Evolutionary conservation across 2,888 invertebrate species (phyloP).

Genomic region (Drosophila peninsularis): DNA sequence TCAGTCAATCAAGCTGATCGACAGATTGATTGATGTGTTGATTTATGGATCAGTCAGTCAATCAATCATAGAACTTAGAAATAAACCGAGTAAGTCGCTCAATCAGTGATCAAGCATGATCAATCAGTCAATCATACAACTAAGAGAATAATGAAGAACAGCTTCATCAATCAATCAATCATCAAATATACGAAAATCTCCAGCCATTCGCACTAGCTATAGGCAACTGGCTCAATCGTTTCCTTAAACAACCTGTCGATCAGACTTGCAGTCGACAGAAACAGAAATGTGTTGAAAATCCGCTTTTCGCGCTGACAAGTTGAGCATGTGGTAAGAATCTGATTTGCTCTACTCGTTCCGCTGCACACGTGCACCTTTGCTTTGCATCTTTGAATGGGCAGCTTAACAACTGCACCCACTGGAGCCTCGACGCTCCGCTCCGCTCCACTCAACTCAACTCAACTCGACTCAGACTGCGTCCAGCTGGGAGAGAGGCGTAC

Average conservation of each 20-base stretch:
- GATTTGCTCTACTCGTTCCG: constrained; percentile 10
- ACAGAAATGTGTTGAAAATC: constrained; percentile 5
- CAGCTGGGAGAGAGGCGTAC: constrained; percentile 13
- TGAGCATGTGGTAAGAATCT: not conserved
- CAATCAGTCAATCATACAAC: not conserved
- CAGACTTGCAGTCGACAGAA: not conserved
- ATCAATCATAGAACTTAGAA: not conserved
- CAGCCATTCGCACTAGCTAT: not conserved
- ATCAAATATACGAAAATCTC: not conserved
- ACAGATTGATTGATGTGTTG: too few relatives aligned
- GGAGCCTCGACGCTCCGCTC: not conserved
- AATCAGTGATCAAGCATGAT: not conserved
- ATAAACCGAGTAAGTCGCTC: too few relatives aligned
- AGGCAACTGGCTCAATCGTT: not conserved
- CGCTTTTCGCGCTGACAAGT: constrained; percentile 4
- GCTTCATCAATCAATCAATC: not conserved
- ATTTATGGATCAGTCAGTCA: too few relatives aligned
- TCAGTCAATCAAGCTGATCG: too few relatives aligned
- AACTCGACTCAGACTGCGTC: constrained; percentile 2
- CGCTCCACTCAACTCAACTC: not conserved
- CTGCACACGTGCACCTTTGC: constrained; percentile 13
- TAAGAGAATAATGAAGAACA: too few relatives aligned
- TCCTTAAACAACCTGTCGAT: not conserved
- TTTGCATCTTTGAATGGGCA: not conserved
- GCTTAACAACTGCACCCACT: constrained; percentile 6